These are phyloP conservation scores for Coracopsis vasa DNA, from an alignment of 2,113 vertebrate genomes.

Conservation along the genomic window DNA sequence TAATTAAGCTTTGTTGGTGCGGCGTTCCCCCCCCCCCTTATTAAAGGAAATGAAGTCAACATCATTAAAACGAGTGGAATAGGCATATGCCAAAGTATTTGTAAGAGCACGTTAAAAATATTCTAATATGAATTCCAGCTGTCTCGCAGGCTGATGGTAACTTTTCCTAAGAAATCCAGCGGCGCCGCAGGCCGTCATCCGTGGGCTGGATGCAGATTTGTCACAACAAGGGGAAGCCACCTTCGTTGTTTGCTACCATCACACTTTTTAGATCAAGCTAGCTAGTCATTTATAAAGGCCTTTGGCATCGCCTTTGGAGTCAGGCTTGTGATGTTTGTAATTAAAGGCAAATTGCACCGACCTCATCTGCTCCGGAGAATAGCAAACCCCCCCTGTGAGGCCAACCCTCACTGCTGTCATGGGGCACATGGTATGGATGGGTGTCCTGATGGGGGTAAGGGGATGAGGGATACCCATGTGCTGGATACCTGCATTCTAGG, in stretches of 20 bases:
- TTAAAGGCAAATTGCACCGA: not conserved
- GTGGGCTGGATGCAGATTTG: not conserved
- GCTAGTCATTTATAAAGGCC: not conserved
- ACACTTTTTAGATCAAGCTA: not conserved
- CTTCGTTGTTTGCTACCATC: not conserved
- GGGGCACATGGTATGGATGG: rapidly evolving
- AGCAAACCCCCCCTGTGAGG: not conserved
- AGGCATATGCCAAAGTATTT: slow-evolving; percentile 57
- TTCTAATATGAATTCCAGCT: slow-evolving; percentile 53
- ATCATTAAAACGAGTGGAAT: slow-evolving; percentile 46
- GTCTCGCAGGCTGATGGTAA: not conserved
- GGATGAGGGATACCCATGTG: not conserved
- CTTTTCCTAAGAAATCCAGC: not conserved
- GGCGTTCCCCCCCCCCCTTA: not conserved
- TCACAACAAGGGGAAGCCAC: not conserved
- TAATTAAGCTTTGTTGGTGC: slow-evolving; percentile 3
- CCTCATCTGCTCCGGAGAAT: not conserved
- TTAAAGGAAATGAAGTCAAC: slow-evolving; percentile 59
- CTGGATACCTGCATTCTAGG: no score
- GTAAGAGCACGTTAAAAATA: slow-evolving; percentile 58
- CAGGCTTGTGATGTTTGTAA: not conserved
- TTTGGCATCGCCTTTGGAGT: not conserved
- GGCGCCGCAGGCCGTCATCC: rapidly evolving
- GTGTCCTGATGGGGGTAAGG: rapidly evolving
- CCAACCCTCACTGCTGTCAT: rapidly evolving